Evolutionary conservation across 64 coral and sea anemone species (phyloP), one percentile per base, ranked within the genome.

Genomic region (Stichodactyla mertensii): DNA sequence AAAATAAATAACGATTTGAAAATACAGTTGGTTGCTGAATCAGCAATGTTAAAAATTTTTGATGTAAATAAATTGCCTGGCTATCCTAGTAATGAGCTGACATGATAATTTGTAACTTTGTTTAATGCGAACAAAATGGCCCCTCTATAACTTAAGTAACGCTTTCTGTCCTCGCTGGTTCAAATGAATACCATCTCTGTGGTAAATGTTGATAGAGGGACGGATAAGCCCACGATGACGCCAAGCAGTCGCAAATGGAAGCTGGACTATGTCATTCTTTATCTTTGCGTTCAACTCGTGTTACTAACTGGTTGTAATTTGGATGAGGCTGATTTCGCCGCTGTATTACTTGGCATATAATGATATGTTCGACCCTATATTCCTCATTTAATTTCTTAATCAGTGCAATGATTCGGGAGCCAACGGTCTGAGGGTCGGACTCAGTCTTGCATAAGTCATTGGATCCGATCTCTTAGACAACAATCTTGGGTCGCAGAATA

Each of bases 151-250:
- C 64, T 86, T 61, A 54, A 55, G 74, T 22, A 86, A 55, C 64
- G 54, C 64, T 56, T 71, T 19, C 15, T 86, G 51, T 86, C 62
- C 61, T 71, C 62, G 64, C 54, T 70, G 85, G 61, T 86, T 86
- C 26, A 71, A 20, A 86, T 86, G 64, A 20, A 86, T 71, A 71
- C 52, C 64, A 86, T 86, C 85, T 54, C 10, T 54, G 24, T 71
- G 61, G 51, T 23, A 86, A 14, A 71, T 71, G 27, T 86, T 54
- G 51, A 70, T 16, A 52, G 14, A 86, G 59, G 85, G 62, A 54
- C 85, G 62, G 16, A 14, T 70, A 20, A 86, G 85, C 16, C 85
- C 85, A 1, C 28, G 51, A 24, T 86, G 85, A 19, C 85, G 51
- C 62, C 61, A 86, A 86, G 71, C 71, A 10, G 85, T 86, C 22